Base-by-base conservation (phyloP, 2,113 vertebrate genomes). In the Odocoileus hemionus region DNA sequence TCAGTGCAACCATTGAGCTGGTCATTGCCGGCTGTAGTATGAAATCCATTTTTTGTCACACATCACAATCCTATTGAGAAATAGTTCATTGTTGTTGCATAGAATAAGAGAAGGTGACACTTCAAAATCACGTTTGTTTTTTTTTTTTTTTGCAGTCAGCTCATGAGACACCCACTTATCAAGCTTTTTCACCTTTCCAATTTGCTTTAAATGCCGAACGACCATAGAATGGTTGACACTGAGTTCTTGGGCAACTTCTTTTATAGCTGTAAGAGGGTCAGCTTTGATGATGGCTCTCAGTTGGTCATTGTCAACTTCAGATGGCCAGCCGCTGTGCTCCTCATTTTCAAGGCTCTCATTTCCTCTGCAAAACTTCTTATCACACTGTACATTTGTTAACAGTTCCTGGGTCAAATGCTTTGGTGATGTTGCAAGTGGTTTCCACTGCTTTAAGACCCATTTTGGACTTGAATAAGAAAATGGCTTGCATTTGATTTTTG, bases 201-300 rank as follows among this genome's bases (percentile, higher is more conserved):
- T 76, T 26, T 43, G 39, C 70, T 76, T 43, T 11, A 76, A 76
- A 76, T 76, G 6, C 36, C 0, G 0, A 76, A 26, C 6, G 3
- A 76, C 36, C 39, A 76, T 15, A 43, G 6, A 43, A 11, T 26
- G 36, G 70, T 76, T 43, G 39, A 76, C 23, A 7, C 0, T 23
- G 67, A 39, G 70, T 76, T 76, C 70, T 76, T 43, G 21, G 28
- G 23, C 39, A 43, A 26, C 39, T 43, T 43, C 23, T 26, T 12
- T 43, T 7, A 2, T 76, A 43, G 7, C 14, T 43, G 23, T 76
- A 43, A 76, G 39, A 43, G 23, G 23, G 7, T 76, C 39, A 43
- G 36, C 70, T n/a, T 76, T 76, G 23, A 43, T 43, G 36, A 25
- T 4, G 36, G 39, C 70, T 76, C 36, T 43, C 36, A 43, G 36